Percentiles rank a stretch among this genome's conserved stretches.
phyloP scores from a whole-genome alignment of 64 coral and sea anemone species.

The Montipora sp. region DNA sequence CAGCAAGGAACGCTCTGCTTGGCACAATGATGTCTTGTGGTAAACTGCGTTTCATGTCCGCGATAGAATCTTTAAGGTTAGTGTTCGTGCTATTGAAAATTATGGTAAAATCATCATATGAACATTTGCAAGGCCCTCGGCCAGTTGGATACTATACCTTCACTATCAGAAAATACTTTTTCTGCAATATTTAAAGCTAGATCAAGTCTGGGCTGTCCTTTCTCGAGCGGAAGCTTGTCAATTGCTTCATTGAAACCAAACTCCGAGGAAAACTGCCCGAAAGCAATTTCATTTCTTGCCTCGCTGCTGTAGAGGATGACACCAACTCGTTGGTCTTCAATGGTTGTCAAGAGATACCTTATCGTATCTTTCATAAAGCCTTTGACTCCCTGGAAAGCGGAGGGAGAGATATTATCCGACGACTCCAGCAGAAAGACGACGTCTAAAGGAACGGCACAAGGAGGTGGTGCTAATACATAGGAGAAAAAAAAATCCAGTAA shows the following conservation, averaged over 20 bases:
- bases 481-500: neutral
- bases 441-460: conserved; percentile 38
- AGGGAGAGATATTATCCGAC: conserved; percentile 31
- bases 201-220: conserved; percentile 23
- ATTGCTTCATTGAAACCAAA: conserved; percentile 33
- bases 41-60: too few species aligned
- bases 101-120: too few species aligned
- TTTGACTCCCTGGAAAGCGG: conserved; percentile 56
- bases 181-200: conserved; percentile 35
- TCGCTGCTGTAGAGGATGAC: conserved; percentile 46
- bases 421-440: conserved; percentile 65
- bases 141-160: neutral
- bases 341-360: conserved; percentile 22
- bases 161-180: conserved; percentile 29
- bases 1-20: too few species aligned
- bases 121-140: too few species aligned
- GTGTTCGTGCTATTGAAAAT: too few species aligned
- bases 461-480: neutral
- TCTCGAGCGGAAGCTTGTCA: conserved; percentile 44
- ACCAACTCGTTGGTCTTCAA: conserved; percentile 40
- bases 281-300: conserved; percentile 20
- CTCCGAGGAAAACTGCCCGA: conserved; percentile 19
- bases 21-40: too few species aligned
- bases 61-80: too few species aligned
- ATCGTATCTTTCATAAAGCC: conserved; percentile 56